Percentiles rank a stretch among this genome's conserved stretches.
Conservation (phyloP, 2,888 invertebrate genomes). For the Omphaloscelis lunosa region DNA sequence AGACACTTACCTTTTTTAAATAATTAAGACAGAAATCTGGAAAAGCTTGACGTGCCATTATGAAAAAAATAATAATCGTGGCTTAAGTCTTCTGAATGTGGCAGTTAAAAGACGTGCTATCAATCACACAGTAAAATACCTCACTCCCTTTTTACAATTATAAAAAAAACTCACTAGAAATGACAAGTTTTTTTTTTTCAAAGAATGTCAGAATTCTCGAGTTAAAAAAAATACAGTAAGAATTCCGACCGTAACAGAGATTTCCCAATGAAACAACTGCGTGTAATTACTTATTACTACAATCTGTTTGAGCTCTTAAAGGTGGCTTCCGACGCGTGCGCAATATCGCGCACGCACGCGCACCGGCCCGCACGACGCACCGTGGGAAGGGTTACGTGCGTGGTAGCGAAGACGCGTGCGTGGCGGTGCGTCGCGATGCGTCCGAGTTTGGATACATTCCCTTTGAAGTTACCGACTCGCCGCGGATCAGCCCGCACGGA, state of each 20-base stretch:
- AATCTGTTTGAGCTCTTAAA: conserved; percentile 10
- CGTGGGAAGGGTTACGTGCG: no score
- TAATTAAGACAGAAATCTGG: not conserved
- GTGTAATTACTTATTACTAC: conserved; percentile 31
- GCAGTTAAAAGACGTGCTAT: not conserved
- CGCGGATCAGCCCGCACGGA: no score
- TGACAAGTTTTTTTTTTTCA: not conserved
- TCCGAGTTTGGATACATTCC: no score
- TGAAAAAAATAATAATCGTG: not conserved
- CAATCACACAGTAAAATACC: not conserved
- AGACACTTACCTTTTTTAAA: not conserved
- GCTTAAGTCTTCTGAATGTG: not conserved
- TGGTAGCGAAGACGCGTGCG: no score
- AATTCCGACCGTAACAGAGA: not conserved
- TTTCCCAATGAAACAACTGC: conserved; percentile 26
- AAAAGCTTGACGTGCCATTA: not conserved
- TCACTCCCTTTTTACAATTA: not conserved
- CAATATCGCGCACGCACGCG: no score
- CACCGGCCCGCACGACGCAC: no score
- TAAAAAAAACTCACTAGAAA: not conserved
- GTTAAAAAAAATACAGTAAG: not conserved
- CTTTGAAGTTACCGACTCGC: no score
- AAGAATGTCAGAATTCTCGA: not conserved
- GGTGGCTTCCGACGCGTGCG: no score
- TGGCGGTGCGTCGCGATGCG: no score